phyloP scores from a whole-genome alignment of 1,140 invertebrate genomes.

The Chymomyza costata region DNA sequence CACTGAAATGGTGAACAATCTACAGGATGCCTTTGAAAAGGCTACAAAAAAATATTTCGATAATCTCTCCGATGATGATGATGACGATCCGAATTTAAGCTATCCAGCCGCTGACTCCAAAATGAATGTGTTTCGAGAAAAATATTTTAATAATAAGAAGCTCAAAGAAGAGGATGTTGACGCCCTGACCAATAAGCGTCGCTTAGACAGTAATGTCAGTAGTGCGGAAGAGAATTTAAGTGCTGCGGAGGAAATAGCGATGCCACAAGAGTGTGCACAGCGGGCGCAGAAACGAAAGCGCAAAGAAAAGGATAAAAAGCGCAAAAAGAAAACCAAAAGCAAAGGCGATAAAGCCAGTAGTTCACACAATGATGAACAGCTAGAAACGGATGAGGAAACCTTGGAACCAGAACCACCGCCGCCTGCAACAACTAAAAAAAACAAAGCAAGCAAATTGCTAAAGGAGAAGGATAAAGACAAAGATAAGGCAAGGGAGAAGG shows the following conservation, averaged over 20 bases:
- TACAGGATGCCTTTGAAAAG: conserved; percentile 86
- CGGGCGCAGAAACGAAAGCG: conserved; percentile 64
- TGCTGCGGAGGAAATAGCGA: conserved; percentile 56
- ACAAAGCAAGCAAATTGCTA: conserved; percentile 37
- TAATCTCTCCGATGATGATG: conserved; percentile 83
- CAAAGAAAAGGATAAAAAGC: conserved; percentile 73
- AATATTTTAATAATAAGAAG: conserved; percentile 70
- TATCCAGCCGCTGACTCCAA: conserved; percentile 78
- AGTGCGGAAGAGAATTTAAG: conserved; percentile 38
- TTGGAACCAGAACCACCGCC: conserved; percentile 63
- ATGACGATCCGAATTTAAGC: conserved; percentile 83
- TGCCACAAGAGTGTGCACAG: conserved; percentile 50
- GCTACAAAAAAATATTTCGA: conserved; percentile 88
- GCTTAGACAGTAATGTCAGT: conserved; percentile 24
- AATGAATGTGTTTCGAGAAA: conserved; percentile 73
- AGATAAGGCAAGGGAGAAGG: conserved; percentile 27
- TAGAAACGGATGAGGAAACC: conserved; percentile 59
- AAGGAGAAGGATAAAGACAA: conserved; percentile 50
- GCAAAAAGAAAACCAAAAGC: conserved; percentile 75
- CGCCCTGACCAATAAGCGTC: conserved; percentile 19
- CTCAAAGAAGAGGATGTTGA: conserved; percentile 24
- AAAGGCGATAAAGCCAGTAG: conserved; percentile 39
- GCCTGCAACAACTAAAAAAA: conserved; percentile 33
- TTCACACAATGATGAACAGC: conserved; percentile 31
- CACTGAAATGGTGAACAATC: conserved; percentile 89